These are phyloP conservation scores for Schizopygopsis malacanthus DNA, from an alignment of 2,797 vertebrate genomes.

Conservation along the genomic window DNA sequence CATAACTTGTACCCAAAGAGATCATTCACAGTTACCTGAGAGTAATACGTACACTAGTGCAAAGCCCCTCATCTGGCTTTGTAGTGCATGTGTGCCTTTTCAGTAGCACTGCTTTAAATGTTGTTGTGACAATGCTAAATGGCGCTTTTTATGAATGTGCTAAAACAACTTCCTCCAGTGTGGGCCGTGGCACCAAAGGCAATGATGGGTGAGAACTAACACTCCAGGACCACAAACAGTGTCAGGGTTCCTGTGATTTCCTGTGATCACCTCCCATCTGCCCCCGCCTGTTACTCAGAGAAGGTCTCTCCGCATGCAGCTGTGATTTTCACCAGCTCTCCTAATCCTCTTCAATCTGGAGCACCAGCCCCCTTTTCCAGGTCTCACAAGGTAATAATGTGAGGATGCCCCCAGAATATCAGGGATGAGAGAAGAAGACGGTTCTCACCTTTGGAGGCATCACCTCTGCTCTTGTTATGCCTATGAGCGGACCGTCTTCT, in stretches of 20 bases:
- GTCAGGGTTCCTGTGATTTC: constrained; percentile 60
- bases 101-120: constrained; percentile 74
- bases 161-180: constrained; percentile 69
- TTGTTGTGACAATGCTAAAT: constrained; percentile 84
- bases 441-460: constrained; percentile 59
- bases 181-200: constrained; percentile 58
- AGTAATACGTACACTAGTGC: constrained; percentile 59
- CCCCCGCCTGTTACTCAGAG: constrained; percentile 50
- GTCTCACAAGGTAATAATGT: constrained; percentile 63
- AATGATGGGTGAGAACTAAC: constrained; percentile 59
- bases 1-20: constrained; percentile 78
- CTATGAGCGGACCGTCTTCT: constrained; percentile 45
- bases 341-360: constrained; percentile 38
- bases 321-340: constrained; percentile 64
- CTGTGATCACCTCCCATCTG: constrained; percentile 60
- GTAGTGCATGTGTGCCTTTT: constrained; percentile 77
- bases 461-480: constrained; percentile 63
- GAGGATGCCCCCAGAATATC: constrained; percentile 46
- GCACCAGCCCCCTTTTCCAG: constrained; percentile 21
- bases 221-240: constrained; percentile 61
- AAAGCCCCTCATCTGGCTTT: constrained; percentile 70
- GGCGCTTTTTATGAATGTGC: constrained; percentile 75
- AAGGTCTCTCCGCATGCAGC: constrained; percentile 59
- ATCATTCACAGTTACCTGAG: constrained; percentile 73
- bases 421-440: constrained; percentile 46